Conservation (phyloP, 2,797 vertebrate species). For the Buceros bicornis region DNA sequence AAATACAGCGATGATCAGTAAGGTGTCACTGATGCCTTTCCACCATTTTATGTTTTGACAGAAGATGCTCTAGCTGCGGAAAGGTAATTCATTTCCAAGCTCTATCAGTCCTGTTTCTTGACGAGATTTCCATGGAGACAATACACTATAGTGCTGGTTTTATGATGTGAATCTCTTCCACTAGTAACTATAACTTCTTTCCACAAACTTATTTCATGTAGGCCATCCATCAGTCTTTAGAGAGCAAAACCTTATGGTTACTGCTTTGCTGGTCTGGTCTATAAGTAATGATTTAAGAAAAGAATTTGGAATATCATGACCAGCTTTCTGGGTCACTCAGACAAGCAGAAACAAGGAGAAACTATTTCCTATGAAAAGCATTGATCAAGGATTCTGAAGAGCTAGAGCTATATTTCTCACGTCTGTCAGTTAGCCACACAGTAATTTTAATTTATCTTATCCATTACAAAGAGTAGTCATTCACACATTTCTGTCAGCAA, state of each 20-base stretch:
- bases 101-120: background rate
- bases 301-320: background rate
- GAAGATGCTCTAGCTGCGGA: background rate
- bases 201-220: constrained; percentile 5
- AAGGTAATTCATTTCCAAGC: background rate
- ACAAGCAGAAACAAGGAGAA: background rate
- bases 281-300: background rate
- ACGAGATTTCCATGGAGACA: background rate
- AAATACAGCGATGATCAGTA: background rate
- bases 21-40: background rate
- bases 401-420: background rate
- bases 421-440: background rate
- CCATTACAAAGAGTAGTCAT: background rate
- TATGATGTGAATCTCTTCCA: background rate
- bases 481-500: background rate
- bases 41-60: background rate
- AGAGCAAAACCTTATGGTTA: background rate
- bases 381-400: background rate
- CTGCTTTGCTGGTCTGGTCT: background rate
- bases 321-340: background rate
- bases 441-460: background rate
- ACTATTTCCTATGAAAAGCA: background rate
- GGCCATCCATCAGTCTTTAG: background rate
- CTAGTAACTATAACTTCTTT: background rate
- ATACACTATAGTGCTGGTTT: background rate